Conservation (phyloP, 2,888 invertebrate species). For the Drosophila nr. fundita region DNA sequence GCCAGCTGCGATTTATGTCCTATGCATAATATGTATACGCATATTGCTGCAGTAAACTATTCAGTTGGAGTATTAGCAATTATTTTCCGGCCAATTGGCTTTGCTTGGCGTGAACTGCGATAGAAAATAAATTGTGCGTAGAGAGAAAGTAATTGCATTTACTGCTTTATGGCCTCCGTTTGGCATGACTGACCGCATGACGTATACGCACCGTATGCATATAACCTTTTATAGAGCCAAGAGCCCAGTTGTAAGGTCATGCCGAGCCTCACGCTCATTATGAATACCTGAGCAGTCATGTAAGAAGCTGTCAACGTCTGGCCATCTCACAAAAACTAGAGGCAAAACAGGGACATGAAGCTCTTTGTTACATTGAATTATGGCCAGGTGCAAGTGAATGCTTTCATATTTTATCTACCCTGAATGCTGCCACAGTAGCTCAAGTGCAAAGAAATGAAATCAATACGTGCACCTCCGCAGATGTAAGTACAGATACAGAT, state of each 20-base stretch:
- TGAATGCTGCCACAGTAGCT: slow-evolving; percentile 29
- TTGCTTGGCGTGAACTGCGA: slow-evolving; percentile 54
- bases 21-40: slow-evolving; percentile 1
- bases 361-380: slow-evolving; percentile 64
- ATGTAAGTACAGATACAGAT: slow-evolving; percentile 9
- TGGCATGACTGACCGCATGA: slow-evolving; percentile 24
- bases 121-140: slow-evolving; percentile 75
- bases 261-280: slow-evolving; percentile 28
- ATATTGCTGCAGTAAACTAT: slow-evolving; percentile 46
- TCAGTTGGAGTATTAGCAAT: slow-evolving; percentile 68
- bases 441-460: slow-evolving; percentile 24
- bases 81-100: slow-evolving; percentile 76
- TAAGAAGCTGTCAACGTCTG: slow-evolving; percentile 23
- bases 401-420: slow-evolving; percentile 53
- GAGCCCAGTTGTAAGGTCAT: slow-evolving; percentile 16
- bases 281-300: slow-evolving; percentile 40
- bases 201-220: slow-evolving; percentile 15
- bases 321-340: neutral
- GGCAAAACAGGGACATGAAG: slow-evolving; percentile 23
- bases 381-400: slow-evolving; percentile 36
- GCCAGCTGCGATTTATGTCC: slow-evolving; percentile 60
- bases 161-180: slow-evolving; percentile 31
- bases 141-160: slow-evolving; percentile 66
- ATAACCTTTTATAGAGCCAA: neutral
- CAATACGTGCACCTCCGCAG: slow-evolving; percentile 33